Base-by-base conservation (phyloP, 2,888 invertebrate genomes). In the Limnephilus rhombicus region DNA sequence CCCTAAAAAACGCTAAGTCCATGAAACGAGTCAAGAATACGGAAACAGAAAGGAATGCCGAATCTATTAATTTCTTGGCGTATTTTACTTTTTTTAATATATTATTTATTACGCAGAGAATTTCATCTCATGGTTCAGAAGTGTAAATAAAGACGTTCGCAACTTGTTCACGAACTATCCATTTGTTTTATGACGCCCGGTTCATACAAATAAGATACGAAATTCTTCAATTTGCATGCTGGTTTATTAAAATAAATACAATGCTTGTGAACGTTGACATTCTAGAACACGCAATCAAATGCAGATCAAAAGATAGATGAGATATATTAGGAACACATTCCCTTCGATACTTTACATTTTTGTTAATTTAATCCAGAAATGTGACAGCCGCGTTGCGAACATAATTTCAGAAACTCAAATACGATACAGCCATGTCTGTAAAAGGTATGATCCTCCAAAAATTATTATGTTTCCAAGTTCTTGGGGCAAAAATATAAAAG, bases 111-210 rank as follows among this genome's bases (percentile, higher is more conserved):
- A 18, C 37, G 3, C 2, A n/a, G 37, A 24, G 41, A 83, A 83
- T 83, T 37, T 83, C 83, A 83, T 83, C 9, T 68, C 68, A 2
- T 9, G 24, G 68, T n/a, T 68, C 68, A 37, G 41, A 41, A 9
- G 37, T 37, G 83, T 41, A 83, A 83, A 83, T 83, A 83, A 34
- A 83, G 83, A 83, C 37, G 41, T 83, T 83, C 34, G 18, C 9
- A 83, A 24, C 37, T 83, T 83, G 18, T 37, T 24, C 83, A 83
- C 83, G 83, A 83, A 83, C 31, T 83, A n/a, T 83, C 37, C 34
- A 83, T 83, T 83, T 37, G 37, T 83, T 83, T 83, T 37, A 34
- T 15, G 24, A 68, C n/a, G 24, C 68, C 24, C 24, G n/a, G 68
- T 68, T 68, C n/a, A n/a, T 68, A 68, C 68, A 68, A 68, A n/a